Percentiles rank a stretch among this genome's conserved stretches.
Conservation (phyloP, 2,113 vertebrate genomes). For the Hemibagrus wyckioides region DNA sequence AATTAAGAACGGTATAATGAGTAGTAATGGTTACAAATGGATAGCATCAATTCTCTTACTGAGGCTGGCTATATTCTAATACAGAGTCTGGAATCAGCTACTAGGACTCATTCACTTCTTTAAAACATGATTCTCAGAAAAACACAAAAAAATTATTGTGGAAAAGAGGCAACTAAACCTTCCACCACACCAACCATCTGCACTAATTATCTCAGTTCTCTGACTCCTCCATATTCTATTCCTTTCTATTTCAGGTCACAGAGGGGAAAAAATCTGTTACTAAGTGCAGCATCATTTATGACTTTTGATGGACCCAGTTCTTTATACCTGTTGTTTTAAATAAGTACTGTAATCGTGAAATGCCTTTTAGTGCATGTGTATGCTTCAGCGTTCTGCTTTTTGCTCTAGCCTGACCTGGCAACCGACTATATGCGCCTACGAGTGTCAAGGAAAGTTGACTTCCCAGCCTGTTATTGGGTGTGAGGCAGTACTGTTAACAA, state of each 20-base stretch:
- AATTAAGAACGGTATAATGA: neutral
- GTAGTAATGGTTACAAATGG: neutral
- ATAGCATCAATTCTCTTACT: neutral
- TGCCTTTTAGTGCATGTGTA: neutral
- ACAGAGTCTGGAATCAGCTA: conserved; percentile 5
- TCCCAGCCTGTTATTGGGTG: conserved; percentile 25
- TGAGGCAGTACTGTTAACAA: conserved; percentile 31
- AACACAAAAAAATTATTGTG: neutral
- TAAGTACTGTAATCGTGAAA: conserved; percentile 18
- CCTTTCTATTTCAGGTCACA: conserved; percentile 29
- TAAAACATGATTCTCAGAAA: neutral
- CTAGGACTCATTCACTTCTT: neutral
- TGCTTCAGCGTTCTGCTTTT: conserved; percentile 7
- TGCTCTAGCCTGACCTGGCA: conserved; percentile 29
- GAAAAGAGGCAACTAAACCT: neutral
- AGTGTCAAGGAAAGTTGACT: conserved; percentile 35
- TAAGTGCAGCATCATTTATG: neutral
- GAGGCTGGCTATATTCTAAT: conserved; percentile 8
- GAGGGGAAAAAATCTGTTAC: neutral
- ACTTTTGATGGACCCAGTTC: neutral
- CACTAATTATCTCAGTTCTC: conserved; percentile 26
- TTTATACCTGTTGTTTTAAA: conserved; percentile 1
- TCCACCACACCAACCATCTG: conserved; percentile 6
- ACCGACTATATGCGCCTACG: conserved; percentile 35
- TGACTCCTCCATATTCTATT: conserved; percentile 24